A percentile compares a stretch with the other conserved stretches of the same genome.
phyloP scores from a whole-genome alignment of 2,888 invertebrate genomes.

The Andrena bicolor region DNA sequence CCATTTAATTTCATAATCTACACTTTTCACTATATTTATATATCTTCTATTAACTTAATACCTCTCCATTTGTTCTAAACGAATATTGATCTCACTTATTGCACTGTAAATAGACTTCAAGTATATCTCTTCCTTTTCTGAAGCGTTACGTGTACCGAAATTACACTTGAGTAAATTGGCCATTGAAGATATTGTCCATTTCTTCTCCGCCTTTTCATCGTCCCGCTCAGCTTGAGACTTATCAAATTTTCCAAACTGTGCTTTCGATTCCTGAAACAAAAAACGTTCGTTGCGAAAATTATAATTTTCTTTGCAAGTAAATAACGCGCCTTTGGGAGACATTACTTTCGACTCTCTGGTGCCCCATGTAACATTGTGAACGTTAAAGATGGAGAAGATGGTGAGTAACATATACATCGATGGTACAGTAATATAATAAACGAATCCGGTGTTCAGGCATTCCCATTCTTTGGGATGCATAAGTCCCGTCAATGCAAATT shows the following conservation, averaged over 20 bases:
- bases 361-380: slow-evolving; percentile 98
- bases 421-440: slow-evolving; percentile 97
- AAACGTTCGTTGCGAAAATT: background rate
- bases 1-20: background rate
- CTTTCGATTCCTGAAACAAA: slow-evolving; percentile 4
- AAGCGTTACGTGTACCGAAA: slow-evolving; percentile 85
- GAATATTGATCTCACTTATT: slow-evolving; percentile 84
- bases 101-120: slow-evolving; percentile 84
- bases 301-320: background rate
- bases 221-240: background rate
- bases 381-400: slow-evolving; percentile 96
- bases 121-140: slow-evolving; percentile 84
- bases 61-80: slow-evolving; percentile 85
- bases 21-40: background rate
- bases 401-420: slow-evolving; percentile 97
- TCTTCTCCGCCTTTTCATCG: slow-evolving; percentile 65
- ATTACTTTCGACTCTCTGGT: slow-evolving; percentile 90
- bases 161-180: slow-evolving; percentile 87
- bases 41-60: slow-evolving; percentile 49
- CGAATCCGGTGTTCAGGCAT: slow-evolving; percentile 90
- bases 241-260: slow-evolving; percentile 3
- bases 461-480: slow-evolving; percentile 93
- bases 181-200: slow-evolving; percentile 86
- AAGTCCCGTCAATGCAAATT: slow-evolving; percentile 86
- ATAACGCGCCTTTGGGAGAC: background rate